Conservation (phyloP, 2,797 vertebrate species). For the Oreonectes daqikongensis region DNA sequence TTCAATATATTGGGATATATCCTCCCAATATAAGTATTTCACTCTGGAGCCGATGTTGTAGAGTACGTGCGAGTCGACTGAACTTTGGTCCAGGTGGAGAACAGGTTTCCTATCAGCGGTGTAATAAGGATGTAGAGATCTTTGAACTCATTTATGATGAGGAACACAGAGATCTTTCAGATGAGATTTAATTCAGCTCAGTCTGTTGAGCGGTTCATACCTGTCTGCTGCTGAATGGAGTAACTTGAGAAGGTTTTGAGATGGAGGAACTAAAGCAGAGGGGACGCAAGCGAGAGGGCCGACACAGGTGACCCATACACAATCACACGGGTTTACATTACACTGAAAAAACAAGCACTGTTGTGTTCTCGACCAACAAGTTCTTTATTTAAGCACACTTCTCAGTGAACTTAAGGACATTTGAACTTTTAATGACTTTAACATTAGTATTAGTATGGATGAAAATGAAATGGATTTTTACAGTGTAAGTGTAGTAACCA, state of each 20-base stretch:
- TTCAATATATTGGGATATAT: too few relatives aligned
- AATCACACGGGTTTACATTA: background rate
- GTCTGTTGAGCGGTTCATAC: background rate
- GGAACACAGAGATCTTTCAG: background rate
- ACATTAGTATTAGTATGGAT: too few relatives aligned
- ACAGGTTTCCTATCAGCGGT: constrained; percentile 12
- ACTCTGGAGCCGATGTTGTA: too few relatives aligned
- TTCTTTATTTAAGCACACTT: background rate
- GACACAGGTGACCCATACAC: constrained; percentile 68
- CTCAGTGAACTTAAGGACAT: too few relatives aligned
- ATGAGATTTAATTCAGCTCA: background rate
- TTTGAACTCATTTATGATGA: constrained; percentile 33
- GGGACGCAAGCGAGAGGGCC: constrained; percentile 66
- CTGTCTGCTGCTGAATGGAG: constrained; percentile 24
- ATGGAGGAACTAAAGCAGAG: constrained; percentile 74
- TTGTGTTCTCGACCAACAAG: background rate
- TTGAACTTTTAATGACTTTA: too few relatives aligned
- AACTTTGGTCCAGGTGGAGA: constrained; percentile 16
- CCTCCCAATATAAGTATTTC: too few relatives aligned
- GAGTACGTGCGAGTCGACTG: background rate
- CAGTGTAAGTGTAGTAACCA: too few relatives aligned
- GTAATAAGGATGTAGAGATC: constrained; percentile 38
- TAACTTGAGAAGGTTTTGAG: background rate
- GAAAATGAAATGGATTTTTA: too few relatives aligned
- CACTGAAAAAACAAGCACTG: background rate